Percentiles rank a stretch among this genome's conserved stretches.
phyloP scores from a whole-genome alignment of 2,113 vertebrate genomes.

The Donacobius atricapilla region DNA sequence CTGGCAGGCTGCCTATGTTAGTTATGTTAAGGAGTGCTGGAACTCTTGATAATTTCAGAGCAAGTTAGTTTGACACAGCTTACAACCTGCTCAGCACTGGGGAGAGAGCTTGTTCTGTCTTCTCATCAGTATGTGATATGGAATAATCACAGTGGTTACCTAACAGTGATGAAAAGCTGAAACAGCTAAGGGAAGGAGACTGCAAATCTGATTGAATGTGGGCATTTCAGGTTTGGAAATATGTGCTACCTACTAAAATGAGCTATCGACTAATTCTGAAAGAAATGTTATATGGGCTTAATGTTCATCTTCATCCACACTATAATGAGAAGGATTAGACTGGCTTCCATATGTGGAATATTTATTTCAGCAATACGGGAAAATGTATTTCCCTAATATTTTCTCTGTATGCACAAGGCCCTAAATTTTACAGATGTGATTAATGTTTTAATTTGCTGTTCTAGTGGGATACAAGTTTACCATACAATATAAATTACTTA shows the following conservation, averaged over 20 bases:
- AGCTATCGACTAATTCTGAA: constrained; percentile 85
- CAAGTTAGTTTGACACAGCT: constrained; percentile 68
- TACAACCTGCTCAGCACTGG: constrained; percentile 65
- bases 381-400: constrained; percentile 86
- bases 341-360: constrained; percentile 80
- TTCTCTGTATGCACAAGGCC: constrained; percentile 75
- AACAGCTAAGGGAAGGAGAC: constrained; percentile 56
- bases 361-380: constrained; percentile 86
- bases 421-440: constrained; percentile 85
- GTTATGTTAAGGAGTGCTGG: constrained; percentile 55
- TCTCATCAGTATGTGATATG: constrained; percentile 72
- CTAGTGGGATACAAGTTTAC: constrained; percentile 84
- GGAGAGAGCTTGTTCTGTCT: constrained; percentile 71
- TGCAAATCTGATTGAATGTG: constrained; percentile 76
- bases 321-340: constrained; percentile 85
- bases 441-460: constrained; percentile 87
- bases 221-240: constrained; percentile 80
- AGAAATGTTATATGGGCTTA: constrained; percentile 84
- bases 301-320: constrained; percentile 84
- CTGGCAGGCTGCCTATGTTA: constrained; percentile 66
- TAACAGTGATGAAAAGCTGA: constrained; percentile 73
- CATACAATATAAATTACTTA: constrained; percentile 84
- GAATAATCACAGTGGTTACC: constrained; percentile 73
- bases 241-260: constrained; percentile 82
- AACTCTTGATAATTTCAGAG: constrained; percentile 70